Conservation (phyloP, 2,888 invertebrate genomes). For the Lingula anatina region DNA sequence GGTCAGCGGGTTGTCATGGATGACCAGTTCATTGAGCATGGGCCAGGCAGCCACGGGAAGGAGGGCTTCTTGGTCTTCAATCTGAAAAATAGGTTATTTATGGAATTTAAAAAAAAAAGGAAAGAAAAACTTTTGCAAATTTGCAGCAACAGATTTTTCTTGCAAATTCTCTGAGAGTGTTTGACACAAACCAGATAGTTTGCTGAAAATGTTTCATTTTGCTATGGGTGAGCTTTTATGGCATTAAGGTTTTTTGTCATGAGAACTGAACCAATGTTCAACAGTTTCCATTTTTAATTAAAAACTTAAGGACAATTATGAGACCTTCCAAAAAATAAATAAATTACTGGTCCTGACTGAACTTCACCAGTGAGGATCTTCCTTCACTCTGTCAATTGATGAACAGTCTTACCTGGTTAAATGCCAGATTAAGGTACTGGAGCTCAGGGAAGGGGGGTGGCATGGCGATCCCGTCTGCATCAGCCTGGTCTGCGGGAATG, state of each 20-base stretch:
- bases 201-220: too few relatives aligned
- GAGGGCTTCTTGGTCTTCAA: slow-evolving; percentile 41
- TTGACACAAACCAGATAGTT: too few relatives aligned
- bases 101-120: neutral
- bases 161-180: neutral
- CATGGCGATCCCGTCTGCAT: slow-evolving; percentile 12
- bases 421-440: slow-evolving; percentile 36
- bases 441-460: slow-evolving; percentile 47
- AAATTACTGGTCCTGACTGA: too few relatives aligned
- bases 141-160: neutral
- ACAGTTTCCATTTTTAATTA: too few relatives aligned
- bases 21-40: slow-evolving; percentile 38
- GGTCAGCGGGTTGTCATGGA: slow-evolving; percentile 46
- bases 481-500: neutral
- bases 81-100: too few relatives aligned
- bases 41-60: slow-evolving; percentile 50
- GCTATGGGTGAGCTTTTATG: too few relatives aligned
- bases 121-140: neutral
- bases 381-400: neutral
- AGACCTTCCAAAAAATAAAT: too few relatives aligned
- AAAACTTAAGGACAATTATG: too few relatives aligned
- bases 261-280: too few relatives aligned
- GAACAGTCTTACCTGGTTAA: slow-evolving; percentile 31
- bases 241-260: too few relatives aligned
- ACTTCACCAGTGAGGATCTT: too few relatives aligned